Conservation (phyloP, 2,888 invertebrate genomes). For the Perizoma flavofasciatum region DNA sequence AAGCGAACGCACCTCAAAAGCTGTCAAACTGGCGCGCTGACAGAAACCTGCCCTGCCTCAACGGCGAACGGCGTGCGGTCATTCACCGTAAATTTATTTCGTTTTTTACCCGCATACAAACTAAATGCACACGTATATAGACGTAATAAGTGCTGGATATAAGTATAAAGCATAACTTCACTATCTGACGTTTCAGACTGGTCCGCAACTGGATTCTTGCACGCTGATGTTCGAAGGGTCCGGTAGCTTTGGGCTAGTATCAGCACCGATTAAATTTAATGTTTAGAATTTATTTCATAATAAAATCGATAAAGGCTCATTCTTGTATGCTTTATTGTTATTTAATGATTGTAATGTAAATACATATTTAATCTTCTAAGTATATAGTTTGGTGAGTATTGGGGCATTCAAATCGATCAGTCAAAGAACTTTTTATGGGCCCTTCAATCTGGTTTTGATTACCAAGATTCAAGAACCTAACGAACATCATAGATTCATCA, state of each 20-base stretch:
- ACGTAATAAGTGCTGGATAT: constrained; percentile 63
- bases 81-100: constrained; percentile 75
- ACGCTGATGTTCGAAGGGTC: constrained; percentile 36
- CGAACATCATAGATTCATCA: too few species aligned
- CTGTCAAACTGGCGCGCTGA: constrained; percentile 75
- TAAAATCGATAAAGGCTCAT: constrained; percentile 24
- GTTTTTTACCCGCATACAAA: constrained; percentile 80
- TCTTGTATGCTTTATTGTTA: background rate
- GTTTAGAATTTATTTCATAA: constrained; percentile 48
- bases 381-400: too few species aligned
- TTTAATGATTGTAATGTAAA: background rate
- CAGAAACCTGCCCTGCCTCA: constrained; percentile 72
- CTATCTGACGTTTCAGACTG: constrained; percentile 67
- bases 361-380: too few species aligned
- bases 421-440: too few species aligned
- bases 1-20: constrained; percentile 79
- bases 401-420: too few species aligned
- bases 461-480: too few species aligned
- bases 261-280: constrained; percentile 43
- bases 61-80: constrained; percentile 65
- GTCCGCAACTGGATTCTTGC: constrained; percentile 67
- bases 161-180: constrained; percentile 69
- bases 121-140: constrained; percentile 62
- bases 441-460: too few species aligned
- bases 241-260: constrained; percentile 57